Evolutionary conservation across 2,797 vertebrate species (phyloP), one percentile per base, ranked within the genome.

Genomic region (Falco naumanni): DNA sequence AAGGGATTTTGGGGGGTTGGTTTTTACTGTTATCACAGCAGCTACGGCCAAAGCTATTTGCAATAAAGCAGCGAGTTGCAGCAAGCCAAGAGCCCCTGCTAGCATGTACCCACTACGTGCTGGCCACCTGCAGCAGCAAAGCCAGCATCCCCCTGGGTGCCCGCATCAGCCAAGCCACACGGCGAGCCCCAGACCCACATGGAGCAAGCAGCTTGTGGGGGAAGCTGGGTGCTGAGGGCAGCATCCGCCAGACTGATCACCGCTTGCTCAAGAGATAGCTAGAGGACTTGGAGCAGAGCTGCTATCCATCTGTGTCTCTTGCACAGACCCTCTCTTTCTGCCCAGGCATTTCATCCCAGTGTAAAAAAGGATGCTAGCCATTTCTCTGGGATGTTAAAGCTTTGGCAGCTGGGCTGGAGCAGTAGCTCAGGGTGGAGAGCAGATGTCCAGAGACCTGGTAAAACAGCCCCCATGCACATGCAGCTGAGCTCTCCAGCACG

Each of bases 1-100:
- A 74, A 47, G 70, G 82, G 25, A 17, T 54, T 77, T 50, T 50
- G 0, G 0, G 13, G 22, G 60, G 15, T 4, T 75, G 43, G 4
- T 37, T 92, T 94, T 85, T 69, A 65, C 60, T 60, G 78, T 50
- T 84, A 53, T 50, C 71, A 24, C 93, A 77, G 60, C 72, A 80
- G 75, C 37, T 26, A n/a, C 1, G 25, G 93, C 91, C 93, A 91
- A 71, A 95, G 90, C 91, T 48, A 25, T 91, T 68, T 83, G 71
- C 82, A 86, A 17, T 91, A 90, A 91, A 87, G 64, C 79, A 74
- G 51, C 12, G 29, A 59, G 51, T 8, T 9, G 0, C 66, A 31
- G 63, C 10, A 25, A 39, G 89, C 43, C 71, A 61, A 10, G 33
- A 47, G n/a, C 5, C 33, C 48, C 68, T 29, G 59, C 56, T 61